These are phyloP conservation scores for Clivina fossor DNA, from an alignment of 2,888 invertebrate genomes.

Conservation along the genomic window DNA sequence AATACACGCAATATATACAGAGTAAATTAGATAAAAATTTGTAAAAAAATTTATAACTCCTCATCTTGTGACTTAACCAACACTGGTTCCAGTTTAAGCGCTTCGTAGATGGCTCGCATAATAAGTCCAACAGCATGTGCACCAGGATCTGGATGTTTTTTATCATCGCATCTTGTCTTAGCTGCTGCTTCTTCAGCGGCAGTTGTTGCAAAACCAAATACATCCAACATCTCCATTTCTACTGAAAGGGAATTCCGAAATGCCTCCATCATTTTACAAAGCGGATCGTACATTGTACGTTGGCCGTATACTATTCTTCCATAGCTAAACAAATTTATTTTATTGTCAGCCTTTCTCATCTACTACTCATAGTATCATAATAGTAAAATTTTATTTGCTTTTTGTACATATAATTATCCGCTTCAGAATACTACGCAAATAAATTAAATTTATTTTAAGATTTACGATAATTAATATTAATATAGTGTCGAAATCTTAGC, in stretches of 20 bases:
- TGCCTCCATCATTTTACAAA: slow-evolving; percentile 44
- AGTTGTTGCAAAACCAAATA: slow-evolving; percentile 49
- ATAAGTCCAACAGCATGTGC: slow-evolving; percentile 62
- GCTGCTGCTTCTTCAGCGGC: slow-evolving; percentile 50
- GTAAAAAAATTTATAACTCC: too few relatives aligned
- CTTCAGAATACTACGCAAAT: too few relatives aligned
- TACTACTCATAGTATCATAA: background rate
- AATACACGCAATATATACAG: too few relatives aligned
- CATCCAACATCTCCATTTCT: slow-evolving; percentile 43
- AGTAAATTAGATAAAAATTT: too few relatives aligned
- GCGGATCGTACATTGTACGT: slow-evolving; percentile 63
- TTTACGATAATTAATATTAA: too few relatives aligned
- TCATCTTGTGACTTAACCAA: too few relatives aligned
- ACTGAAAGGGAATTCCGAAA: slow-evolving; percentile 43
- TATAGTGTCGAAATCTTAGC: too few relatives aligned
- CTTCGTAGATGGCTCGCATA: slow-evolving; percentile 58
- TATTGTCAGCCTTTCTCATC: background rate
- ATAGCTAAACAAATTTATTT: slow-evolving; percentile 53
- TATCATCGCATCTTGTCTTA: slow-evolving; percentile 38
- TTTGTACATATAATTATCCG: too few relatives aligned
- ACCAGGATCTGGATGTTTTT: slow-evolving; percentile 59
- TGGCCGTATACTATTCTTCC: slow-evolving; percentile 64
- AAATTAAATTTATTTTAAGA: too few relatives aligned
- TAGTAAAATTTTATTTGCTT: background rate
- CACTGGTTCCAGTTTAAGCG: slow-evolving; percentile 49